phyloP scores from a whole-genome alignment of 2,797 vertebrate species.

The Meriones psammophilus region DNA sequence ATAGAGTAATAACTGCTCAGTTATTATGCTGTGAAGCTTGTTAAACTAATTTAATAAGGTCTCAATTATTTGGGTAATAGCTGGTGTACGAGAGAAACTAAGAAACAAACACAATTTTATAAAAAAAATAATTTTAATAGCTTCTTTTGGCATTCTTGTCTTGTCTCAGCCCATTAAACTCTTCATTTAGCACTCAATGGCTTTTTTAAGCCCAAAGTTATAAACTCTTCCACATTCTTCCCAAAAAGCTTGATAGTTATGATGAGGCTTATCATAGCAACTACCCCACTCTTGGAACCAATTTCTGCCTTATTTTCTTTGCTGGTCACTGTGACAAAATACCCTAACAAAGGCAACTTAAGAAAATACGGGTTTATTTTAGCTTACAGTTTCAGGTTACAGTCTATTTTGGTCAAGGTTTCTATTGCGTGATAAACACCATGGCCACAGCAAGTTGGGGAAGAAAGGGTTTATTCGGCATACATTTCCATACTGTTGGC shows the following conservation, averaged over 20 bases:
- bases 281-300: not conserved
- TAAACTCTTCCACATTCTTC: not conserved
- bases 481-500: not conserved
- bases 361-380: not conserved
- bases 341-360: not conserved
- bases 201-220: not conserved
- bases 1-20: too few species aligned
- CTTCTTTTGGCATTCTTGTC: too few species aligned
- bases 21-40: too few species aligned
- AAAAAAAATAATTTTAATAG: too few species aligned
- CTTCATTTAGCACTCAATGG: not conserved
- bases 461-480: not conserved
- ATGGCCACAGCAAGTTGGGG: not conserved
- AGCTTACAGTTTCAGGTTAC: not conserved
- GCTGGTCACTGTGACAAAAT: not conserved
- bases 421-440: too few species aligned
- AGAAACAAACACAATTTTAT: too few species aligned
- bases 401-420: not conserved
- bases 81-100: too few species aligned
- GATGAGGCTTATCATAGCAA: not conserved
- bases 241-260: not conserved
- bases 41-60: too few species aligned
- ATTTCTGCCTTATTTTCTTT: not conserved
- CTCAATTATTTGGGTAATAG: too few species aligned
- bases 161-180: not conserved